Conservation (phyloP, 1,140 invertebrate genomes). For the Tribolium castaneum region DNA sequence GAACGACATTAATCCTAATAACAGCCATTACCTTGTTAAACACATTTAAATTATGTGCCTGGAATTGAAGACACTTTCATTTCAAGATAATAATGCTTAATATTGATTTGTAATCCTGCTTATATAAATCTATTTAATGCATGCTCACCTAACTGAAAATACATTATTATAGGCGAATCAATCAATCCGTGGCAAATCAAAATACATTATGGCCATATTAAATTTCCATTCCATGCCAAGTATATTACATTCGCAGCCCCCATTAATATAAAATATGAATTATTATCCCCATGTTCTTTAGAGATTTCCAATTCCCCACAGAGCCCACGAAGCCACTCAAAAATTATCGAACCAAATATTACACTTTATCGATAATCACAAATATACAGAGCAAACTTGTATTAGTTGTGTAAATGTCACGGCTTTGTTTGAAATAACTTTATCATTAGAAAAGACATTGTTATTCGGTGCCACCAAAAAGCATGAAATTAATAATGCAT, state of each 20-base stretch:
- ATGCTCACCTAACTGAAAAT: constrained; percentile 27
- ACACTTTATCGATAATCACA: not conserved
- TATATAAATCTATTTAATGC: constrained; percentile 43
- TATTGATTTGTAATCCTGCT: constrained; percentile 43
- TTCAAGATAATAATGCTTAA: constrained; percentile 39
- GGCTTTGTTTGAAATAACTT: not conserved
- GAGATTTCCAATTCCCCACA: not conserved
- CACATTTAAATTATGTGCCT: constrained; percentile 32
- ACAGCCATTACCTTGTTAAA: constrained; percentile 32
- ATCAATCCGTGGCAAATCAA: constrained; percentile 39
- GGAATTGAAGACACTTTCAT: constrained; percentile 30
- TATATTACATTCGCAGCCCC: constrained; percentile 11
- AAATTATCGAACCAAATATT: not conserved
- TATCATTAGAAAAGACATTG: not conserved
- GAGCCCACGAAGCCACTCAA: not conserved
- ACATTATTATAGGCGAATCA: constrained; percentile 39
- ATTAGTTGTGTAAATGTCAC: not conserved
- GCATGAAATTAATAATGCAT: not conserved
- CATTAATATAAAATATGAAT: constrained; percentile 3
- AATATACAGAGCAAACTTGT: not conserved
- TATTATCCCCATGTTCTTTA: not conserved
- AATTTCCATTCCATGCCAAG: constrained; percentile 30
- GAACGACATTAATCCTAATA: constrained; percentile 33
- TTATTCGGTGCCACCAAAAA: not conserved
- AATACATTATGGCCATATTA: constrained; percentile 40